Evolutionary conservation across 2,113 vertebrate species (phyloP).

Genomic region (Mola mola): DNA sequence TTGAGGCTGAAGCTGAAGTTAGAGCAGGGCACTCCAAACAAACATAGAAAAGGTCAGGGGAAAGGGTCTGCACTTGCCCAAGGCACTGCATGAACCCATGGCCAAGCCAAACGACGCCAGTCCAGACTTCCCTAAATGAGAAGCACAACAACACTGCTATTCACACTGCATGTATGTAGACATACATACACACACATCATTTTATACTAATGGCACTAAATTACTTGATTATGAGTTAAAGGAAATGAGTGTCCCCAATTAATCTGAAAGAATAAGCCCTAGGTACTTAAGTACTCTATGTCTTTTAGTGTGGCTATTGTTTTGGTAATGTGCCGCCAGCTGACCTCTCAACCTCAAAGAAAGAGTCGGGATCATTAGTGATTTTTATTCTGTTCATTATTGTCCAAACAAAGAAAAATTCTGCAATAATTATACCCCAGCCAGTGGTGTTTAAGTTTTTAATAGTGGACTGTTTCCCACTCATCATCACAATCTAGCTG

Average conservation of each 20-base stretch:
- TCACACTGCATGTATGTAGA: conserved; percentile 1
- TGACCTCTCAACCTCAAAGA: conserved; percentile 57
- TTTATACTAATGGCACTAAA: conserved; percentile 45
- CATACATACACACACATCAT: conserved; percentile 14
- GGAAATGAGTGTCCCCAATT: conserved; percentile 57
- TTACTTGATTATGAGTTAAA: conserved; percentile 52
- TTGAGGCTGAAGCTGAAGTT: conserved; percentile 26
- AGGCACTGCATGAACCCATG: conserved; percentile 54
- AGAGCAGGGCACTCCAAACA: conserved; percentile 54
- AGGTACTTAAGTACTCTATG: conserved; percentile 38
- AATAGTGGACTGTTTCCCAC: conserved; percentile 14
- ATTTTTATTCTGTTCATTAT: conserved; percentile 57
- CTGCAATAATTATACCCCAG: conserved; percentile 44
- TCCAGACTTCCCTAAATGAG: conserved; percentile 25
- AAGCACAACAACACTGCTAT: conserved; percentile 15
- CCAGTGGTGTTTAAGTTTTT: conserved; percentile 11
- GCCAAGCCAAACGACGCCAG: conserved; percentile 33
- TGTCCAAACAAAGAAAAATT: no score
- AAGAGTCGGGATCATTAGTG: conserved; percentile 48
- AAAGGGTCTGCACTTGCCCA: conserved; percentile 39
- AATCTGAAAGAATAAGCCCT: conserved; percentile 49
- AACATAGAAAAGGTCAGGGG: conserved; percentile 41
- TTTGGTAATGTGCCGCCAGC: conserved; percentile 22
- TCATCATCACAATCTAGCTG: no score
- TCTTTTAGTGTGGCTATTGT: conserved; percentile 45